These are phyloP conservation scores for Aphelinus certus DNA, from an alignment of 1,140 invertebrate genomes.

Conservation along the genomic window DNA sequence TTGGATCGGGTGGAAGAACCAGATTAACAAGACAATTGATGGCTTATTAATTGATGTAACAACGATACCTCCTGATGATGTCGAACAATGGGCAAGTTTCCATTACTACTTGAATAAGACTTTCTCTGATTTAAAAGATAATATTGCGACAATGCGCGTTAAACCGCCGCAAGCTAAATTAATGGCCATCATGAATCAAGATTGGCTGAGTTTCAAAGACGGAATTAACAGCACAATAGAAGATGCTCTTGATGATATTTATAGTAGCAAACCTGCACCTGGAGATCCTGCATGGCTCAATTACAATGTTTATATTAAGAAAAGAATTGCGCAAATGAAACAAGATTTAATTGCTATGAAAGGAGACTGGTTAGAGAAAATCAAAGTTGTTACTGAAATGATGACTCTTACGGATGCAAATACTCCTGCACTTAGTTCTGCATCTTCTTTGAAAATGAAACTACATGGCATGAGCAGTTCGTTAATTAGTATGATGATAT, in stretches of 20 bases:
- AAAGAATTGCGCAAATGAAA: not conserved
- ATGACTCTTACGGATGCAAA: not conserved
- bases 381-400: constrained; percentile 3
- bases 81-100: constrained; percentile 14
- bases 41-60: not conserved
- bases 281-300: not conserved
- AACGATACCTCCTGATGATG: not conserved
- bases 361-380: constrained; percentile 25
- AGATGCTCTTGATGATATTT: constrained; percentile 21
- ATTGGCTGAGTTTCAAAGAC: constrained; percentile 21
- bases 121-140: constrained; percentile 20
- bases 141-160: not conserved
- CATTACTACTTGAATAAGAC: constrained; percentile 16
- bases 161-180: not conserved
- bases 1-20: not conserved
- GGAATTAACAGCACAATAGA: constrained; percentile 2
- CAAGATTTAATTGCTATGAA: constrained; percentile 4
- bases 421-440: too few relatives aligned
- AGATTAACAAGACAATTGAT: constrained; percentile 19
- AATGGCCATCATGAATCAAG: constrained; percentile 3
- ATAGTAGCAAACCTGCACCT: not conserved
- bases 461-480: not conserved
- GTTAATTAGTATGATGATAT: not conserved
- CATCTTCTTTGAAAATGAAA: not conserved
- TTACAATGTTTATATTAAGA: constrained; percentile 5